These are phyloP conservation scores for Sebastiscus tertius DNA, from an alignment of 2,797 vertebrate genomes.

Conservation along the genomic window DNA sequence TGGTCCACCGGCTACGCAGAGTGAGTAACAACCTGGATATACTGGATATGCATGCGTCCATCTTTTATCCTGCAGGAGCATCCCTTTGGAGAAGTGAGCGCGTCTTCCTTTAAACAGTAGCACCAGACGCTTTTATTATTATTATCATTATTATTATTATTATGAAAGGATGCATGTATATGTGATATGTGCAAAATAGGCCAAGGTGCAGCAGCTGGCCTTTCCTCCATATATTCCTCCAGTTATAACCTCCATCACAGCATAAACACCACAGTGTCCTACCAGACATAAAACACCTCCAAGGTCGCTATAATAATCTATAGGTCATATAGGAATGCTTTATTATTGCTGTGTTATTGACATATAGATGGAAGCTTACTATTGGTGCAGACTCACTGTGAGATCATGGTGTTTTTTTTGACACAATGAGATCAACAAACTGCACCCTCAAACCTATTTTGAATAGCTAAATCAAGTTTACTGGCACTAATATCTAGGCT, in stretches of 20 bases:
- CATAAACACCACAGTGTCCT: neutral
- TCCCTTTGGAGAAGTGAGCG: slow-evolving; percentile 22
- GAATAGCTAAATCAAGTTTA: neutral
- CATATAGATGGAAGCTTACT: neutral
- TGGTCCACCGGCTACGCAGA: slow-evolving; percentile 97
- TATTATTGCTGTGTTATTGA: neutral
- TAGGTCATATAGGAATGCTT: fast-evolving
- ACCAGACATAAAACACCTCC: too few species aligned
- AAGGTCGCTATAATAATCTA: neutral
- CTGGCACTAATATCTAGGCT: neutral
- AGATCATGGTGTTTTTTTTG: neutral
- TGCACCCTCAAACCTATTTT: neutral
- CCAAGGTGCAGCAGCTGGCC: neutral
- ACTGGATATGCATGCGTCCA: slow-evolving; percentile 43
- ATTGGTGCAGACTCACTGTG: neutral
- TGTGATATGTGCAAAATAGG: neutral
- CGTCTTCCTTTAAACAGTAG: slow-evolving; percentile 8
- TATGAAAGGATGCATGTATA: neutral
- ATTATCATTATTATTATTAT: neutral
- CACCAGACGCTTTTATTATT: neutral
- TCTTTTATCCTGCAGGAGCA: slow-evolving; percentile 37
- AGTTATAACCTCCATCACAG: neutral
- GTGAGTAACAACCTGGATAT: slow-evolving; percentile 84
- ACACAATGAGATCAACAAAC: neutral
- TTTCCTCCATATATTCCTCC: neutral